phyloP scores from a whole-genome alignment of 2,113 vertebrate species.

The Rhineura floridana region DNA sequence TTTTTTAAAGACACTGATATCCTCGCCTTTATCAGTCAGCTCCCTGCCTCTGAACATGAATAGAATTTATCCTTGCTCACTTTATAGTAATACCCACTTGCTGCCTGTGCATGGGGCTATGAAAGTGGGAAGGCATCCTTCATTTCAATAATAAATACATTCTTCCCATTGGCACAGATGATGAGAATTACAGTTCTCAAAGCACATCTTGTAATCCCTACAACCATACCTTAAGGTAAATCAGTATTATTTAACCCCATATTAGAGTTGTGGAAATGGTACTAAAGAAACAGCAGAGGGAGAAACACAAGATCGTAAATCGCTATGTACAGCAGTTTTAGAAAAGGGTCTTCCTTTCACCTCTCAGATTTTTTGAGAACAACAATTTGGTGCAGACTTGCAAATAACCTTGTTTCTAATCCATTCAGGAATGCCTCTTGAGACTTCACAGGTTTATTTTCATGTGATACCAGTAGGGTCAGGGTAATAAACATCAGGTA shows the following conservation, averaged over 20 bases:
- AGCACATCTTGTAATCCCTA: neutral
- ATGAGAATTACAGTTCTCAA: neutral
- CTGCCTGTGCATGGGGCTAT: no score
- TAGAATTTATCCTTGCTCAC: no score
- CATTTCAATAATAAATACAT: no score
- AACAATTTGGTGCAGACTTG: neutral
- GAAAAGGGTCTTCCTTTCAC: neutral
- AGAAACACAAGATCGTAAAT: neutral
- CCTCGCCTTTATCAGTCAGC: no score
- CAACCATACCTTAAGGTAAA: neutral
- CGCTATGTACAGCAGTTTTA: neutral
- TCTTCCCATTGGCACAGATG: no score
- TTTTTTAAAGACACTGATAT: no score
- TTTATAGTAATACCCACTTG: no score
- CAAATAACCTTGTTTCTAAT: conserved; percentile 47
- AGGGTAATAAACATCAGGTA: conserved; percentile 67
- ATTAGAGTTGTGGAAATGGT: neutral
- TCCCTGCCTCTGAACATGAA: no score
- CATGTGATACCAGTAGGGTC: conserved; percentile 57
- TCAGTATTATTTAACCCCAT: neutral
- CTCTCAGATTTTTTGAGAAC: neutral
- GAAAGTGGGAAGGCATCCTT: no score
- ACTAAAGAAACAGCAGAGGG: neutral
- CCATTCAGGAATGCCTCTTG: neutral
- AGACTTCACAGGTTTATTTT: conserved; percentile 44